Evolutionary conservation across 2,888 invertebrate species (phyloP), one percentile per base, ranked within the genome.

Genomic region (Xylocampa areola): DNA sequence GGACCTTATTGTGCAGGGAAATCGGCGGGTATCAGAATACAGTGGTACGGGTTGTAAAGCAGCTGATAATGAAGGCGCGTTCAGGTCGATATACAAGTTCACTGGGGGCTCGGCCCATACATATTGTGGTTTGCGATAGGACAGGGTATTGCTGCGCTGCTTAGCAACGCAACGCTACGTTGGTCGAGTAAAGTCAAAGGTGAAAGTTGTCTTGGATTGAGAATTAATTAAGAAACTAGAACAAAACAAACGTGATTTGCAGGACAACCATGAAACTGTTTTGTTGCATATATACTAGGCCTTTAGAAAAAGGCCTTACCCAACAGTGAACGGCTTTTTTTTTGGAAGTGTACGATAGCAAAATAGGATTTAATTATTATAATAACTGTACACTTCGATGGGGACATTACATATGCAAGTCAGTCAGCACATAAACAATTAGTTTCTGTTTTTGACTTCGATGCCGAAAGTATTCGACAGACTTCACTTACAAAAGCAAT

Each of bases 81-180:
- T 73, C 77, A 76, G 77, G 80, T 84, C 81, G 81, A 73, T 73
- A 72, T 73, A 76, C 80, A 86, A 87, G 87, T 88, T 87, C 85
- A 84, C 44, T 76, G 89, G 90, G 87, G 90, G 89, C 90, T 91
- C 82, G 91, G 48, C 87, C 67, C 73, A 54, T 73, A 79, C 81
- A 78, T 76, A 71, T 68, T 54, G 53, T 35, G 30, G 70, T 58
- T 68, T 48, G 63, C 63, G 77, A 81, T 78, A 79, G 53, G 63
- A 41, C 59, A 37, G 48, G 45, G 49, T 54, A 52, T 40, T 13
- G 48, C 8, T 19, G 17, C 49, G 55, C 54, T 53, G 58, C 71
- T 60, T 79, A 74, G 76, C 71, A 82, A 80, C 77, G 30, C 27
- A 25, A 41, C 59, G 49, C 21, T 5, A 33, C 39, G 23, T 47